phyloP scores from a whole-genome alignment of 2,888 invertebrate genomes.

The Pterobdella sp. region DNA sequence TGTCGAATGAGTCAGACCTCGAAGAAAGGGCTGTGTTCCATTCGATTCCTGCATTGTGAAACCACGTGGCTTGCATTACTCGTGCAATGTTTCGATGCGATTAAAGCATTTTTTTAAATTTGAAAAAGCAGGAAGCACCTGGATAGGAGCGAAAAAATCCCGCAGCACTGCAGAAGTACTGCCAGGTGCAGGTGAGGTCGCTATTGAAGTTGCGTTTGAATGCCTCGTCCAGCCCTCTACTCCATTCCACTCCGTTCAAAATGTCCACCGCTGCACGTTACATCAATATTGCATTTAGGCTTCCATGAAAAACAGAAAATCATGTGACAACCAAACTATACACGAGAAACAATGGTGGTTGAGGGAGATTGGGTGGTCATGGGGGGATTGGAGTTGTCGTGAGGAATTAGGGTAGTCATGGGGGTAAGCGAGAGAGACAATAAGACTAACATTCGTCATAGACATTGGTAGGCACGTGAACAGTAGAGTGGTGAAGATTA shows the following conservation, averaged over 20 bases:
- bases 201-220: constrained; percentile 76
- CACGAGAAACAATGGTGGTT: neutral
- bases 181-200: constrained; percentile 87
- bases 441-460: constrained; percentile 63
- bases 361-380: neutral
- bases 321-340: neutral
- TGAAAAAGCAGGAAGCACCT: constrained; percentile 56
- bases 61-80: too few relatives aligned
- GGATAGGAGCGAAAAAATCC: constrained; percentile 90
- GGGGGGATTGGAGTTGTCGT: neutral
- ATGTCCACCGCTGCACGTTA: constrained; percentile 63
- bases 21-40: neutral
- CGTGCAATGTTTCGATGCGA: too few relatives aligned
- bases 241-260: constrained; percentile 84
- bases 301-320: neutral
- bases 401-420: neutral
- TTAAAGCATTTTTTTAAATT: neutral
- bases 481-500: constrained; percentile 66
- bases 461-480: constrained; percentile 88
- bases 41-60: neutral
- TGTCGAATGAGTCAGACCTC: constrained; percentile 55
- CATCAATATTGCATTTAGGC: neutral
- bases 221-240: constrained; percentile 71
- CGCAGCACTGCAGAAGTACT: constrained; percentile 88
- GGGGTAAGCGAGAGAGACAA: neutral